Conservation (phyloP, 1,140 invertebrate genomes). For the Batillaria attramentaria region DNA sequence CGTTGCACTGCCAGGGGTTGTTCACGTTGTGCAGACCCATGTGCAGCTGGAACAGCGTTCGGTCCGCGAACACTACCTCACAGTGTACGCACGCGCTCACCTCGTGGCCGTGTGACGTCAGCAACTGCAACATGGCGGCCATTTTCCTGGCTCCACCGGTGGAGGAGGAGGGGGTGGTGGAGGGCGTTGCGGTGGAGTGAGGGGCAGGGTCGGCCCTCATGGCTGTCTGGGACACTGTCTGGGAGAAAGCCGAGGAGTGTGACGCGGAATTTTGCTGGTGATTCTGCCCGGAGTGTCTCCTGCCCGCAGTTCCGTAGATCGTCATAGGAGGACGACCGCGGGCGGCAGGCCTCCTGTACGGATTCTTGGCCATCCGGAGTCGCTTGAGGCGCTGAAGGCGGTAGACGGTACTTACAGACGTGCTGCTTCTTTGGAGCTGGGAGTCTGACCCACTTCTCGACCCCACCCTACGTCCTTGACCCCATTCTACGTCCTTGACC, state of each 20-base stretch:
- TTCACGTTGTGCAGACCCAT: slow-evolving; percentile 97
- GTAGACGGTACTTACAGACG: slow-evolving; percentile 2
- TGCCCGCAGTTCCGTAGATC: not conserved
- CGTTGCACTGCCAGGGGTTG: slow-evolving; percentile 98
- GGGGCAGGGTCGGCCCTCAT: not conserved
- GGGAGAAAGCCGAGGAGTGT: not conserved
- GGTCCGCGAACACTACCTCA: slow-evolving; percentile 94
- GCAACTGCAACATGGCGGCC: slow-evolving; percentile 17
- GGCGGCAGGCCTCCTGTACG: slow-evolving; percentile 22
- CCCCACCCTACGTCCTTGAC: not conserved
- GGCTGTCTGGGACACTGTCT: not conserved
- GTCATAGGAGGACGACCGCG: slow-evolving; percentile 28
- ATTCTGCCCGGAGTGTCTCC: slow-evolving; percentile 4
- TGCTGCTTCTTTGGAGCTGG: not conserved
- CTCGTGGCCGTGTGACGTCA: slow-evolving; percentile 27
- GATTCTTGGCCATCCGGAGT: not conserved
- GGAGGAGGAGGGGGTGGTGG: not conserved
- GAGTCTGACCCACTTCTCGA: not conserved
- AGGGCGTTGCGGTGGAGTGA: not conserved
- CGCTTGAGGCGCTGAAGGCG: slow-evolving; percentile 14
- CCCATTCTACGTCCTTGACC: not conserved
- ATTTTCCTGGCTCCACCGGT: not conserved
- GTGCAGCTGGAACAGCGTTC: slow-evolving; percentile 95
- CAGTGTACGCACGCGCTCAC: slow-evolving; percentile 78
- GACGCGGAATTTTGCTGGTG: not conserved